Conservation (phyloP, 1,140 invertebrate species). For the Onthophagus taurus region DNA sequence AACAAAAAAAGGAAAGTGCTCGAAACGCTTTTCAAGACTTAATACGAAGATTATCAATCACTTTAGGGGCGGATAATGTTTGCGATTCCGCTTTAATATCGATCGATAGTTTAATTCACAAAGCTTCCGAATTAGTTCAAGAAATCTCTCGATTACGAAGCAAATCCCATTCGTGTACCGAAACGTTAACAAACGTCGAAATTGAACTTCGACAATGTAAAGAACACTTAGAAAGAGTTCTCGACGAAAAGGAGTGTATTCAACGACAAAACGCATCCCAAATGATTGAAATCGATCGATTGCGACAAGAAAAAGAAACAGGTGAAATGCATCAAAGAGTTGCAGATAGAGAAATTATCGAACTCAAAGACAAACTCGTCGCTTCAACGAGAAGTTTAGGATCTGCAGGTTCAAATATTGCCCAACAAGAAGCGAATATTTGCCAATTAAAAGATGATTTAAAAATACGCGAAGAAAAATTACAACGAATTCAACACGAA, state of each 20-base stretch:
- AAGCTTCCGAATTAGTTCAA: slow-evolving; percentile 54
- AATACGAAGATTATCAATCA: slow-evolving; percentile 53
- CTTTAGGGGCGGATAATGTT: slow-evolving; percentile 56
- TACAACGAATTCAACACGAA: slow-evolving; percentile 52
- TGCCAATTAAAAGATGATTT: slow-evolving; percentile 61
- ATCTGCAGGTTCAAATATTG: slow-evolving; percentile 55
- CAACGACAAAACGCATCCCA: slow-evolving; percentile 57
- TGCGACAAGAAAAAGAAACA: slow-evolving; percentile 60
- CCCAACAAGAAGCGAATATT: slow-evolving; percentile 55
- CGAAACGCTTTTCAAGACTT: slow-evolving; percentile 58
- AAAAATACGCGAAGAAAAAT: slow-evolving; percentile 57
- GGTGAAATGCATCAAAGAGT: slow-evolving; percentile 54
- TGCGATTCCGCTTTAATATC: slow-evolving; percentile 46
- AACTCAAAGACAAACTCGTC: slow-evolving; percentile 54
- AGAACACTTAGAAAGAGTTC: slow-evolving; percentile 52
- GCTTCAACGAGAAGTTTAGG: slow-evolving; percentile 52
- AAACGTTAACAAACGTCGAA: slow-evolving; percentile 52
- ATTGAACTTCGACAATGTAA: slow-evolving; percentile 54
- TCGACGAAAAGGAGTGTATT: slow-evolving; percentile 56
- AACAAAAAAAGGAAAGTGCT: slow-evolving; percentile 55
- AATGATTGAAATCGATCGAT: slow-evolving; percentile 53
- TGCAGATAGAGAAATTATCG: slow-evolving; percentile 53
- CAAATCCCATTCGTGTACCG: slow-evolving; percentile 45
- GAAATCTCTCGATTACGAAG: slow-evolving; percentile 45
- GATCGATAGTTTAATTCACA: slow-evolving; percentile 56